phyloP scores from a whole-genome alignment of 2,113 vertebrate genomes.

The Piprites chloris region DNA sequence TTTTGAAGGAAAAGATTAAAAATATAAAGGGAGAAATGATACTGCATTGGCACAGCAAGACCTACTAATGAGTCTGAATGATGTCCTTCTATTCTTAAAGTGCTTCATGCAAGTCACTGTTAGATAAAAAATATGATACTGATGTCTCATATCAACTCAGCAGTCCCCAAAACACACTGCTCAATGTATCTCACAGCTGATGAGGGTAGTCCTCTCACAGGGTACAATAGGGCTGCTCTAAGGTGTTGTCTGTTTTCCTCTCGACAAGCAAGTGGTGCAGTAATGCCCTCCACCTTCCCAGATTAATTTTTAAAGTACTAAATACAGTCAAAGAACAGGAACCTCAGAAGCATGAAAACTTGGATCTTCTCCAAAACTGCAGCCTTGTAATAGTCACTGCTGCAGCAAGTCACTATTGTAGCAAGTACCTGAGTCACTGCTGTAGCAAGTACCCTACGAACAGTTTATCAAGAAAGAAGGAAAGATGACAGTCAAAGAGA shows the following conservation, averaged over 20 bases:
- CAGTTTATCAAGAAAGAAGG: accelerated
- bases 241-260: neutral
- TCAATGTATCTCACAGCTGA: neutral
- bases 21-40: neutral
- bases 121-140: neutral
- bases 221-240: neutral
- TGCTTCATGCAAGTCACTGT: neutral
- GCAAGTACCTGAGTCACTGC: neutral
- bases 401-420: neutral
- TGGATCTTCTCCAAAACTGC: neutral
- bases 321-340: neutral
- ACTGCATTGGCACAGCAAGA: neutral
- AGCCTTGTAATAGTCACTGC: neutral
- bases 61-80: neutral
- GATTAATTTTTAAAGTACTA: neutral
- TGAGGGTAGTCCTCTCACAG: neutral
- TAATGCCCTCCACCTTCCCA: neutral
- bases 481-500: neutral
- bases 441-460: neutral
- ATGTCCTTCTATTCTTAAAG: neutral
- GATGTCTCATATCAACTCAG: neutral
- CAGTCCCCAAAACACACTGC: neutral
- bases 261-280: neutral
- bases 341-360: neutral
- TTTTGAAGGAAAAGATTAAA: constrained; percentile 6